Percentiles rank a stretch among this genome's conserved stretches.
phyloP scores from a whole-genome alignment of 2,797 vertebrate genomes.

The Phataginus tetradactyla region DNA sequence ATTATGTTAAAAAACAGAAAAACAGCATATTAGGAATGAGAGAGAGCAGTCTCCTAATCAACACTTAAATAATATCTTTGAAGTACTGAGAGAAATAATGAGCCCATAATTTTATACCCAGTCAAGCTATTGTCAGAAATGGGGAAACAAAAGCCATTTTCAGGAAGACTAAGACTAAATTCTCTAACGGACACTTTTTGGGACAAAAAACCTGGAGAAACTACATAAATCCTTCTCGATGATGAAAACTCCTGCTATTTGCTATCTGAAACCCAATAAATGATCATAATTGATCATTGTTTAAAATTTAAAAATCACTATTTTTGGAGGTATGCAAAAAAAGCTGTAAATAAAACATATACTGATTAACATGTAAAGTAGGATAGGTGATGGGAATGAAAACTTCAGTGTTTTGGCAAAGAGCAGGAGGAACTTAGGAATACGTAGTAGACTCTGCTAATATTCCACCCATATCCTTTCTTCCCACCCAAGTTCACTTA shows the following conservation, averaged over 20 bases:
- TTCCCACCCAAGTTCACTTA: neutral
- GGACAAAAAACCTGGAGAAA: neutral
- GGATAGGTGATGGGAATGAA: neutral
- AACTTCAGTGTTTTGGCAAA: neutral
- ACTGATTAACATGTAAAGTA: neutral
- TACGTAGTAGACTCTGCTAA: neutral
- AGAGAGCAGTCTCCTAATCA: neutral
- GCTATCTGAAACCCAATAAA: neutral
- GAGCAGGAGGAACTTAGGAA: neutral
- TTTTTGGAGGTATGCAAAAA: neutral
- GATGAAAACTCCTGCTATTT: neutral
- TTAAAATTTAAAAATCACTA: neutral
- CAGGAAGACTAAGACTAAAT: neutral
- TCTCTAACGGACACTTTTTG: neutral
- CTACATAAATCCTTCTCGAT: neutral
- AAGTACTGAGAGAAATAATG: neutral
- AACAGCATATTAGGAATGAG: neutral
- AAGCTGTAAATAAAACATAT: neutral
- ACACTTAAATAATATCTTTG: neutral
- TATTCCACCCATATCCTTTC: neutral
- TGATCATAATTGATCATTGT: neutral
- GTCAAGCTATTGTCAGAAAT: neutral
- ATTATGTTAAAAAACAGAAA: neutral
- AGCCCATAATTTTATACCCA: neutral
- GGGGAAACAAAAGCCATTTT: neutral